These are phyloP conservation scores for Eurosta solidaginis DNA, from an alignment of 1,140 invertebrate species.

Conservation along the genomic window DNA sequence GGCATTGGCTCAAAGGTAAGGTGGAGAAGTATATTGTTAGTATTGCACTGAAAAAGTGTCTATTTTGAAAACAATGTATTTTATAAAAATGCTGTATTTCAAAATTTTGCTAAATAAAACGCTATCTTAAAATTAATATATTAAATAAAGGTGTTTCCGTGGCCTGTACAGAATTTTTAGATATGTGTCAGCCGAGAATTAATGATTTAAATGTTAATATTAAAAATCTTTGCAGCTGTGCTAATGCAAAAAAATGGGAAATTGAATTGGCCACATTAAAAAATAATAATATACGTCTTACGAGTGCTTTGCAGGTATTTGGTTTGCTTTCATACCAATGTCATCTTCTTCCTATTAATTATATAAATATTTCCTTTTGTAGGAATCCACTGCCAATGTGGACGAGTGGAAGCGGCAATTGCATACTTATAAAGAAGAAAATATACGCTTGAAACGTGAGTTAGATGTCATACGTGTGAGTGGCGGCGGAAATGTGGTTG, in stretches of 20 bases:
- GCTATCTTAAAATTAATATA: too few species aligned
- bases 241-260: slow-evolving; percentile 98
- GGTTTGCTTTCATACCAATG: background rate
- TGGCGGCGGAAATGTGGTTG: slow-evolving; percentile 24
- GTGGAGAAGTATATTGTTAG: too few species aligned
- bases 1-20: slow-evolving; percentile 90
- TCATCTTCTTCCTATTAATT: background rate
- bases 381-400: slow-evolving; percentile 94
- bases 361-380: slow-evolving; percentile 6
- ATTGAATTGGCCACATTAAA: slow-evolving; percentile 94
- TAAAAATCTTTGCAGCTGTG: slow-evolving; percentile 70
- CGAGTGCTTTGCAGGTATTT: slow-evolving; percentile 82
- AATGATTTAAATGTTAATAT: background rate
- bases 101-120: too few species aligned
- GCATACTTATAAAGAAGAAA: slow-evolving; percentile 95
- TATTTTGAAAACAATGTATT: too few species aligned
- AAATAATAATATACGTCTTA: slow-evolving; percentile 93
- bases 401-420: slow-evolving; percentile 98
- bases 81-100: too few species aligned
- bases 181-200: too few species aligned
- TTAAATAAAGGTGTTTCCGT: too few species aligned
- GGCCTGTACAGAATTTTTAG: too few species aligned
- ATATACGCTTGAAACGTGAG: slow-evolving; percentile 77
- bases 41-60: too few species aligned
- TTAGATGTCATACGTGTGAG: slow-evolving; percentile 52